Percentiles rank a stretch among this genome's conserved stretches.
These are phyloP conservation scores for Phalera bucephala DNA, from an alignment of 2,888 invertebrate genomes.

Conservation along the genomic window DNA sequence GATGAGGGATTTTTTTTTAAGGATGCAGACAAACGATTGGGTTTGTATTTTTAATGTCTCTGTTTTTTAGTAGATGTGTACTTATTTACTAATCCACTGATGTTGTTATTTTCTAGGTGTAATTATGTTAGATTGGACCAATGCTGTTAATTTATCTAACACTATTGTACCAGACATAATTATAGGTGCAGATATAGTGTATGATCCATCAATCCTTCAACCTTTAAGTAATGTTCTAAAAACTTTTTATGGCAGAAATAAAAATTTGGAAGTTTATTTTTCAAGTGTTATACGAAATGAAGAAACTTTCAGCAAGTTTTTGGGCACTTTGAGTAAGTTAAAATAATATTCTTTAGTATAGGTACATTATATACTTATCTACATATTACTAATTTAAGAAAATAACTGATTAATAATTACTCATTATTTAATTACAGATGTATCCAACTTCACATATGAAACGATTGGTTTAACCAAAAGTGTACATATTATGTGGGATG, in stretches of 20 bases:
- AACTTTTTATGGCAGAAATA: constrained; percentile 50
- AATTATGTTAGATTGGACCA: constrained; percentile 62
- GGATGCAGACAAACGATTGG: constrained; percentile 31
- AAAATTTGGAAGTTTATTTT: constrained; percentile 53
- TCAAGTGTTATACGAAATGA: constrained; percentile 83
- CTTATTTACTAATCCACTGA: neutral
- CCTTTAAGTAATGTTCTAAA: constrained; percentile 56
- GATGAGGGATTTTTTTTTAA: constrained; percentile 27
- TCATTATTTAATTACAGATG: constrained; percentile 52
- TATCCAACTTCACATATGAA: constrained; percentile 33
- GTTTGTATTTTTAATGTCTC: constrained; percentile 29
- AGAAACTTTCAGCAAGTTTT: constrained; percentile 83
- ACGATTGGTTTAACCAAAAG: constrained; percentile 32
- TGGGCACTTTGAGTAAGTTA: constrained; percentile 79
- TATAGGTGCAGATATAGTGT: constrained; percentile 72
- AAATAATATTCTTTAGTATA: no score
- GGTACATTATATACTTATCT: no score
- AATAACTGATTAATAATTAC: no score
- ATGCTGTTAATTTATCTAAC: constrained; percentile 34
- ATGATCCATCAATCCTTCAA: constrained; percentile 64
- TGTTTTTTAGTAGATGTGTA: neutral
- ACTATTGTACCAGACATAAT: constrained; percentile 58
- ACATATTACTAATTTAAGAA: no score
- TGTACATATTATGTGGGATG: constrained; percentile 55
- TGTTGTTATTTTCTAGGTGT: constrained; percentile 46